These are phyloP conservation scores for Drosophila tristis DNA, from an alignment of 1,140 invertebrate species.

Conservation along the genomic window DNA sequence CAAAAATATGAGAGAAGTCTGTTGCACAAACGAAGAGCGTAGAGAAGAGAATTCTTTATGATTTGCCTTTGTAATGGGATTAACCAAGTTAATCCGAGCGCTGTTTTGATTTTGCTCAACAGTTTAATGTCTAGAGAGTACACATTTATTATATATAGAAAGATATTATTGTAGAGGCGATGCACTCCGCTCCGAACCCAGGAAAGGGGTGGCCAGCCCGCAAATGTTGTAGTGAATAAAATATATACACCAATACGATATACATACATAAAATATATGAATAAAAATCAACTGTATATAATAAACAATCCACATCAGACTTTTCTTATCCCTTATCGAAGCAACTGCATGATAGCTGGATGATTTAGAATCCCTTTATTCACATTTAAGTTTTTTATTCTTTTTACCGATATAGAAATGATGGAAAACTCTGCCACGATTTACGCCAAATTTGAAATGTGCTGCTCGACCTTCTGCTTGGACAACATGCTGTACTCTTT, in stretches of 20 bases:
- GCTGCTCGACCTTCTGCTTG: conserved; percentile 95
- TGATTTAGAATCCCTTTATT: conserved; percentile 75
- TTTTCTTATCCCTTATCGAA: background rate
- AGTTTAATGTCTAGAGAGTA: conserved; percentile 64
- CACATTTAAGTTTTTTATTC: conserved; percentile 45
- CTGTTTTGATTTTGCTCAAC: conserved; percentile 72
- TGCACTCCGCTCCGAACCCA: background rate
- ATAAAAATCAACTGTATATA: conserved; percentile 79
- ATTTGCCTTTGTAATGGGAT: conserved; percentile 74
- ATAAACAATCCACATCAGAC: background rate
- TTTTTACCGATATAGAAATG: conserved; percentile 43
- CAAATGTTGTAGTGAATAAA: conserved; percentile 55
- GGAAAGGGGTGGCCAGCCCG: conserved; percentile 19
- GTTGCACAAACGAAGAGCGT: conserved; percentile 40
- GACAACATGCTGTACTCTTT: conserved; percentile 94
- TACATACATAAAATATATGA: conserved; percentile 49
- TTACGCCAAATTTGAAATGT: conserved; percentile 86
- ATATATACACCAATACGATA: conserved; percentile 41
- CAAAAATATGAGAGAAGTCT: conserved; percentile 37
- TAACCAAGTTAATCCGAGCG: conserved; percentile 76
- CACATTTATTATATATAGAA: conserved; percentile 35
- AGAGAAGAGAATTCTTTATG: conserved; percentile 59
- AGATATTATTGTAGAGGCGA: conserved; percentile 47
- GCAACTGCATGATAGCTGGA: too few species aligned
- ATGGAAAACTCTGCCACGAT: conserved; percentile 1